phyloP scores from a whole-genome alignment of 2,797 vertebrate genomes.

The Prunella strophiata region DNA sequence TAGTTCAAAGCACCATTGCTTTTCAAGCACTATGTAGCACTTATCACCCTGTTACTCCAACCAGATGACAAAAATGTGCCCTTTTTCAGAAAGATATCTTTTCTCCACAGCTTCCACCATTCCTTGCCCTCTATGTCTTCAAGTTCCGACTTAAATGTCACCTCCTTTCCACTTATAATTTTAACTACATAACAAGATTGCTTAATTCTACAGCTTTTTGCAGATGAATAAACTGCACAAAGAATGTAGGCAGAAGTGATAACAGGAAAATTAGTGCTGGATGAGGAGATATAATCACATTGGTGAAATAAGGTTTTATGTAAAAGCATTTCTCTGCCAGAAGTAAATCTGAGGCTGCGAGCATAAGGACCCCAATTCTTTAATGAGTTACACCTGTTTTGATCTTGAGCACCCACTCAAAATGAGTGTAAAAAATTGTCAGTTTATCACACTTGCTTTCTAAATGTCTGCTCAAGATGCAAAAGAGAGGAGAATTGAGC shows the following conservation, averaged over 20 bases:
- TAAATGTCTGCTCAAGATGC: conserved; percentile 23
- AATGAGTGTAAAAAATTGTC: not conserved
- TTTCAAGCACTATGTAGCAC: not conserved
- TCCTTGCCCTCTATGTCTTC: not conserved
- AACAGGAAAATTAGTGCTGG: not conserved
- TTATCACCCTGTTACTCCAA: not conserved
- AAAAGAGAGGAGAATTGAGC: conserved; percentile 3
- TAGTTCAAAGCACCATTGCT: not conserved
- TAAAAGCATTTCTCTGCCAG: not conserved
- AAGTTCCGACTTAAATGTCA: not conserved
- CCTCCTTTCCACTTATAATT: not conserved
- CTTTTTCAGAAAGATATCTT: not conserved
- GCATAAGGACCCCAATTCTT: not conserved
- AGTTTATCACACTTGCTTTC: conserved; percentile 31
- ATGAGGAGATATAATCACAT: not conserved
- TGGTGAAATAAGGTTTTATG: not conserved
- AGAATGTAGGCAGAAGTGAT: not conserved
- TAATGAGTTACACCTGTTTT: not conserved
- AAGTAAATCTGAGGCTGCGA: not conserved
- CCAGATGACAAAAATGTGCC: not conserved
- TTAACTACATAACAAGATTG: not conserved
- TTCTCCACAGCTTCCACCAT: not conserved
- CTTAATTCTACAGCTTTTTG: conserved; percentile 17
- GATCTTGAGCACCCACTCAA: not conserved
- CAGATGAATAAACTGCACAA: not conserved